Percentiles rank a stretch among this genome's conserved stretches.
Evolutionary conservation across 2,888 invertebrate genomes (phyloP).

Genomic region (Lacanobia oleracea): DNA sequence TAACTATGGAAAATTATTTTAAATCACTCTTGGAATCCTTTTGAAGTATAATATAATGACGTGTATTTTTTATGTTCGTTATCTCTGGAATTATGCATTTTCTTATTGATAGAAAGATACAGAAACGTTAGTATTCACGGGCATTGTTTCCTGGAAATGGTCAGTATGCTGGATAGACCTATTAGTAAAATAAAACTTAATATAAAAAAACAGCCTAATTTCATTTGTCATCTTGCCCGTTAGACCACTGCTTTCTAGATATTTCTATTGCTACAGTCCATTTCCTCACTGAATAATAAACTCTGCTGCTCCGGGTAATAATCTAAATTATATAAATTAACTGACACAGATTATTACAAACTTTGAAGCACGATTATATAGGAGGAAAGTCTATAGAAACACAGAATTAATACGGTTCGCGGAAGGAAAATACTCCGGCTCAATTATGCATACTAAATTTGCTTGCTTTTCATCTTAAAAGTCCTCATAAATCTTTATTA

Average conservation of each 20-base stretch:
- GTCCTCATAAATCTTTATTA: constrained; percentile 39
- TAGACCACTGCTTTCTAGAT: not conserved
- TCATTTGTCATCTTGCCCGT: too few species aligned
- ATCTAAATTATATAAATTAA: constrained; percentile 6
- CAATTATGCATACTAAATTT: constrained; percentile 52
- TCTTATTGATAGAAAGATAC: too few species aligned
- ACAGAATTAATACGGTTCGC: constrained; percentile 26
- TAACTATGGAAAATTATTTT: not conserved
- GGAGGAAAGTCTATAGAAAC: constrained; percentile 8
- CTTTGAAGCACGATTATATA: constrained; percentile 10
- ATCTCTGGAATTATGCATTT: too few species aligned
- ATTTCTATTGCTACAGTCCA: not conserved
- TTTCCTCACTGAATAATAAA: not conserved
- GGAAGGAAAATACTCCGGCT: constrained; percentile 43
- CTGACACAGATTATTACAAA: constrained; percentile 31
- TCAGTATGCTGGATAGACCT: too few species aligned
- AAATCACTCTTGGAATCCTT: not conserved
- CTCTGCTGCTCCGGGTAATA: not conserved
- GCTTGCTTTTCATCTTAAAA: constrained; percentile 46
- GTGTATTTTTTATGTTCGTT: not conserved
- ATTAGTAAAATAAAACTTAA: too few species aligned
- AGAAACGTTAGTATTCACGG: too few species aligned
- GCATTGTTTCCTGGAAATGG: too few species aligned
- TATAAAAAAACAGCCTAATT: too few species aligned
- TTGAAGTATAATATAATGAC: not conserved